Conservation (phyloP, 2,888 invertebrate genomes). For the Ormyrus nitidulus region DNA sequence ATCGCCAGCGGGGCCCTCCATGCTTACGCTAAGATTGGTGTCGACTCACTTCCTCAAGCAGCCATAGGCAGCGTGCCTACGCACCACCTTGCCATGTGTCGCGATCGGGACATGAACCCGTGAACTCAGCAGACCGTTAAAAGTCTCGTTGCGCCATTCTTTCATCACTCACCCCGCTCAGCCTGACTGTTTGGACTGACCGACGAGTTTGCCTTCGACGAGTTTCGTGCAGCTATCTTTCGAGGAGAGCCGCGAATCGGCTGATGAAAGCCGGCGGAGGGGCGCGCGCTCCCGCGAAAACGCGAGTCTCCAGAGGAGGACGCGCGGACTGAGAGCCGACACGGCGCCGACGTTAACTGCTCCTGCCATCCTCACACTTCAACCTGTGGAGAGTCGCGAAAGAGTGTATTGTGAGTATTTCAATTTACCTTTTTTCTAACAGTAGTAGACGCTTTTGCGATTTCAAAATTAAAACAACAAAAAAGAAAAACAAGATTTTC, state of each 20-base stretch:
- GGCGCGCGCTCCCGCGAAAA: neutral
- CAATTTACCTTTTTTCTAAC: neutral
- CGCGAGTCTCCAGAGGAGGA: too few relatives aligned
- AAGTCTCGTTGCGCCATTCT: too few relatives aligned
- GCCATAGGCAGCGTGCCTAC: conserved; percentile 83
- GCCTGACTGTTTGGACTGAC: neutral
- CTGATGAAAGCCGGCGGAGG: neutral
- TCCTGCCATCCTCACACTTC: conserved; percentile 66
- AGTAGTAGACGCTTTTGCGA: too few relatives aligned
- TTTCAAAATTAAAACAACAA: too few relatives aligned
- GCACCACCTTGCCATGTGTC: conserved; percentile 82
- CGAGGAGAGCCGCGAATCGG: neutral
- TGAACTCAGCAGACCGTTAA: conserved; percentile 62
- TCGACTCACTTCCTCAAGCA: conserved; percentile 95
- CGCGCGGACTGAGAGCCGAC: conserved; percentile 3
- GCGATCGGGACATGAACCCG: conserved; percentile 86
- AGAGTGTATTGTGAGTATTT: conserved; percentile 75
- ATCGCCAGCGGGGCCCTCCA: conserved; percentile 68
- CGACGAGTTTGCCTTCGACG: neutral
- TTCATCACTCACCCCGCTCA: neutral
- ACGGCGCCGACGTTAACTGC: conserved; percentile 50
- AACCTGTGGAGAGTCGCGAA: conserved; percentile 77
- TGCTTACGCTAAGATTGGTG: conserved; percentile 95
- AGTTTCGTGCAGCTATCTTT: neutral
- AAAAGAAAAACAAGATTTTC: neutral